Percentiles rank a stretch among this genome's conserved stretches.
Evolutionary conservation across 2,888 invertebrate species (phyloP).

Genomic region (Sthenelais limicola): DNA sequence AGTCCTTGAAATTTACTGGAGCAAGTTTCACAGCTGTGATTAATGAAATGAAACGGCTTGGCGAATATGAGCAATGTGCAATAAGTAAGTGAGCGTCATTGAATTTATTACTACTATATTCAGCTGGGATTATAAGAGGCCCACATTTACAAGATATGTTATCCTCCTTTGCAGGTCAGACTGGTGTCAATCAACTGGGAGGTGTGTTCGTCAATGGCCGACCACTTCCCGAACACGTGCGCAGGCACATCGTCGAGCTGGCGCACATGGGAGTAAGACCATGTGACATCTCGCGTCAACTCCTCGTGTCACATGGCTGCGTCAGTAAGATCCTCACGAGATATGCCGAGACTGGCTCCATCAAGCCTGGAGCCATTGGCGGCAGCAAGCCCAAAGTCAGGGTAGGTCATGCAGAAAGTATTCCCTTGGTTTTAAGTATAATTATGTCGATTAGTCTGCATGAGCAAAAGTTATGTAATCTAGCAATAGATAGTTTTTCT

Average conservation of each 20-base stretch:
- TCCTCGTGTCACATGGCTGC: constrained; percentile 96
- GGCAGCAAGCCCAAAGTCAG: constrained; percentile 94
- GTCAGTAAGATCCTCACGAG: constrained; percentile 96
- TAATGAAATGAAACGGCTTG: too few relatives aligned
- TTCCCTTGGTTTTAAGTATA: too few relatives aligned
- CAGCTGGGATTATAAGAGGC: too few relatives aligned
- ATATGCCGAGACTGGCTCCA: constrained; percentile 97
- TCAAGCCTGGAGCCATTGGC: constrained; percentile 94
- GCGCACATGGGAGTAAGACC: constrained; percentile 95
- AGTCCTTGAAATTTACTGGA: too few relatives aligned
- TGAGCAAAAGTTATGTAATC: too few relatives aligned
- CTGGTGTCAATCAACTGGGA: constrained; percentile 96
- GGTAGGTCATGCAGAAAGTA: too few relatives aligned
- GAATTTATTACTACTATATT: too few relatives aligned
- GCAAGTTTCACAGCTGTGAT: too few relatives aligned
- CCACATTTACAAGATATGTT: background rate
- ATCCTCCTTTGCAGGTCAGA: constrained; percentile 76
- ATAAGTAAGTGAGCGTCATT: too few relatives aligned
- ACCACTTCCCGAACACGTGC: constrained; percentile 94
- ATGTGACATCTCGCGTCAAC: constrained; percentile 95
- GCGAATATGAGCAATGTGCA: too few relatives aligned
- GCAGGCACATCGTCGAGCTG: constrained; percentile 93
- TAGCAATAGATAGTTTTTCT: too few relatives aligned
- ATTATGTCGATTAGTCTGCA: too few relatives aligned
- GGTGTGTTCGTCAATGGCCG: constrained; percentile 98